phyloP scores from a whole-genome alignment of 1,140 invertebrate genomes.

The Scaptodrosophila lebanonensis region DNA sequence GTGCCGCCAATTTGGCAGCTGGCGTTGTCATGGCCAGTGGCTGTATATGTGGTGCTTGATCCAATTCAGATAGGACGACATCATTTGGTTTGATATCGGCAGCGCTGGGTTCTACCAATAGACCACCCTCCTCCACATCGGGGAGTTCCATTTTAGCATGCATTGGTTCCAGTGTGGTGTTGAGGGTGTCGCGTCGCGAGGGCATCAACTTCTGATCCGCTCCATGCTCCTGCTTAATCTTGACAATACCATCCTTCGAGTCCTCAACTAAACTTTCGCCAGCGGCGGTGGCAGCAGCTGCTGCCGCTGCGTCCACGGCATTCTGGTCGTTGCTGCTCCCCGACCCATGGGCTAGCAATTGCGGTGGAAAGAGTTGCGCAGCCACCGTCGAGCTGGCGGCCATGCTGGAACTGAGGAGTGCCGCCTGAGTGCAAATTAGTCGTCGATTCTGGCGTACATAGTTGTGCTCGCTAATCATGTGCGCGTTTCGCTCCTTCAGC shows the following conservation, averaged over 20 bases:
- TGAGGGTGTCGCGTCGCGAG: background rate
- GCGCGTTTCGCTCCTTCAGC: constrained; percentile 70
- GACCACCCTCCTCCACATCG: constrained; percentile 50
- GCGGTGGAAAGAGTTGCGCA: background rate
- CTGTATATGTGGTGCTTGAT: constrained; percentile 41
- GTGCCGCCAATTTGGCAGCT: constrained; percentile 59
- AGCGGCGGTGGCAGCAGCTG: constrained; percentile 18
- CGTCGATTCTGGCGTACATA: constrained; percentile 72
- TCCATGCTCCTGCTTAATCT: constrained; percentile 69
- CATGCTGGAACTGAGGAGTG: constrained; percentile 13
- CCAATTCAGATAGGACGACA: constrained; percentile 24
- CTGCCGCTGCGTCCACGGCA: constrained; percentile 24
- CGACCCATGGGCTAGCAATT: background rate
- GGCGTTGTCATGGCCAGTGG: constrained; percentile 60
- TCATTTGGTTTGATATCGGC: constrained; percentile 48
- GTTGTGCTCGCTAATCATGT: constrained; percentile 65
- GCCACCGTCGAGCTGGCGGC: constrained; percentile 16
- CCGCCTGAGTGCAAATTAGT: constrained; percentile 58
- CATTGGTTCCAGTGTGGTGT: constrained; percentile 31
- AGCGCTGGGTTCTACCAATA: constrained; percentile 29
- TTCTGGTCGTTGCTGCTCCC: background rate
- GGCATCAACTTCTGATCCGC: constrained; percentile 33
- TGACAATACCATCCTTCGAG: constrained; percentile 66
- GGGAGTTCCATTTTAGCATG: constrained; percentile 37
- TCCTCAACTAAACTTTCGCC: constrained; percentile 38